Evolutionary conservation across 2,113 vertebrate genomes (phyloP).

Genomic region (Rhinogobius similis): DNA sequence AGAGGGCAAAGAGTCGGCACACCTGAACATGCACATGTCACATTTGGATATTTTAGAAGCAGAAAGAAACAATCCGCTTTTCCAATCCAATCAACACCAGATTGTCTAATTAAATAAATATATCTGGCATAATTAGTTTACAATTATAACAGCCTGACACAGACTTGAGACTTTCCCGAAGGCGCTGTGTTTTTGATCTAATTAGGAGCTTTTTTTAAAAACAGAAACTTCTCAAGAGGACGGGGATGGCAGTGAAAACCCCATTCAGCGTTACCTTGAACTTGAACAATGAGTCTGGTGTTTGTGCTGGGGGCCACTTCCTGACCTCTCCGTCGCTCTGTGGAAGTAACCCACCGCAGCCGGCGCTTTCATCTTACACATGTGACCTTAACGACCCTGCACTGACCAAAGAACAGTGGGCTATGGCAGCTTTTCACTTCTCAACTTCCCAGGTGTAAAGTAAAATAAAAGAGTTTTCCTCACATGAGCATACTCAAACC

Average conservation of each 20-base stretch:
- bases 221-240: slow-evolving; percentile 43
- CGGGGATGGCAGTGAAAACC: slow-evolving; percentile 53
- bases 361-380: slow-evolving; percentile 74
- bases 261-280: slow-evolving; percentile 75
- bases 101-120: slow-evolving; percentile 46
- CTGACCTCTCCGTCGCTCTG: slow-evolving; percentile 70
- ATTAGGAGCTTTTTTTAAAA: slow-evolving; percentile 47
- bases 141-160: slow-evolving; percentile 54
- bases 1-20: slow-evolving; percentile 42
- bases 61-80: background rate
- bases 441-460: background rate
- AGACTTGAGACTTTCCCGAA: slow-evolving; percentile 37
- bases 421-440: slow-evolving; percentile 34
- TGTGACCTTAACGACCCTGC: slow-evolving; percentile 50
- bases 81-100: slow-evolving; percentile 18
- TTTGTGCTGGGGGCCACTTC: slow-evolving; percentile 73
- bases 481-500: background rate
- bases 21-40: slow-evolving; percentile 28
- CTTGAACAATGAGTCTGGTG: slow-evolving; percentile 77
- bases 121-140: slow-evolving; percentile 60
- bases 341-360: slow-evolving; percentile 62
- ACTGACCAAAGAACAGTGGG: slow-evolving; percentile 47
- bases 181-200: slow-evolving; percentile 42
- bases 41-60: background rate
- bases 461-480: background rate